Base-by-base conservation (phyloP, 2,113 vertebrate genomes). In the Hippocampus barbouri region DNA sequence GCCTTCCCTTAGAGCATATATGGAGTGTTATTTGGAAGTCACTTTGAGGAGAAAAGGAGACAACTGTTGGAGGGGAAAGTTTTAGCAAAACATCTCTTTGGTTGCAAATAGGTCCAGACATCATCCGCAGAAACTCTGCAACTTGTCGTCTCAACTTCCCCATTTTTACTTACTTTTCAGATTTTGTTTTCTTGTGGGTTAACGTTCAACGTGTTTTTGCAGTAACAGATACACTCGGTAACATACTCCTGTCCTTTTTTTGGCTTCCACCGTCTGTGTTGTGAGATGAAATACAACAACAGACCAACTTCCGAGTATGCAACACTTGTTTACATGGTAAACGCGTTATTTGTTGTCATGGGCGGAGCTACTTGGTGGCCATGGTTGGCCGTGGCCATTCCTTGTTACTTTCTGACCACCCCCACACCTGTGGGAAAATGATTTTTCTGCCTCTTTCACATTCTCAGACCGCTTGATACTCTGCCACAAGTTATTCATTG, bases 1-100 rank as follows among this genome's bases (percentile, higher is more conserved):
- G 9, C 18, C 14, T n/a, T 68, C 63, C 59, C 75, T 57, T 66
- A 78, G 66, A 73, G 67, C 51, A 59, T 63, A 14, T 27, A 61
- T 51, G 0, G 8, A 15, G 2, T 38, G 41, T 71, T 69, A 75
- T 82, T 61, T 77, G 47, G 69, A 76, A 81, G 77, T 81, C 70
- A 78, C 80, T 83, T 83, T 79, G 66, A 76, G 72, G 63, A 74
- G 75, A 65, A 76, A 83, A 76, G 76, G 61, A 76, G 80, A 86
- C 76, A 80, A 82, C 72, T 73, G 56, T 56, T 73, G 11, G 63
- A 51, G 71, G 41, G 62, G 82, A 75, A 81, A 74, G 70, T 80
- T 85, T 2, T 10, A 70, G 41, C 75, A 74, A 66, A 41, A n/a
- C 41, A 34, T 72, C 18, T 69, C 40, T 49, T 65, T 41, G 49